These are phyloP conservation scores for Machaerirhynchus nigripectus DNA, from an alignment of 2,113 vertebrate species.

Conservation along the genomic window DNA sequence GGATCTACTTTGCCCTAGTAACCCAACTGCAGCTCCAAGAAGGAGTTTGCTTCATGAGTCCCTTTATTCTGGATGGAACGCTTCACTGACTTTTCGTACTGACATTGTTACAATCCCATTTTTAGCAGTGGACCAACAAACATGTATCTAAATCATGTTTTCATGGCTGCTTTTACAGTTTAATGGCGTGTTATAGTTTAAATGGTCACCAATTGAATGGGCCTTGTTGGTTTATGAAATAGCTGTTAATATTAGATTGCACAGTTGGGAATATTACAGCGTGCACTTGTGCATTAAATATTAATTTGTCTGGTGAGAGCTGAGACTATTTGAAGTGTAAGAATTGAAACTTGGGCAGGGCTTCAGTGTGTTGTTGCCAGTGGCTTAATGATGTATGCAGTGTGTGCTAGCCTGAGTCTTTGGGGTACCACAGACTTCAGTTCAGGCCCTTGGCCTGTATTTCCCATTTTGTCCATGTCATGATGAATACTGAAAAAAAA, in stretches of 20 bases:
- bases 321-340: conserved; percentile 61
- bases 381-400: conserved; percentile 4
- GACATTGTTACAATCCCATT: not conserved
- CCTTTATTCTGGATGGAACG: not conserved
- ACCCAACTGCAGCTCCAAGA: not conserved
- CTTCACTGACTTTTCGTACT: not conserved
- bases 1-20: not conserved
- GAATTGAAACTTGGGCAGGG: conserved; percentile 59
- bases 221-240: conserved; percentile 70
- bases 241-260: conserved; percentile 59
- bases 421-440: not conserved
- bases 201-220: conserved; percentile 62
- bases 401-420: not conserved
- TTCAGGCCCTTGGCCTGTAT: not conserved
- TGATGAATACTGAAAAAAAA: not conserved
- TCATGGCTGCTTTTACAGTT: conserved; percentile 35
- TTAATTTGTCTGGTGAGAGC: conserved; percentile 65
- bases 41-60: not conserved
- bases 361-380: conserved; percentile 7
- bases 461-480: conserved; percentile 1
- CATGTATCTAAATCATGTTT: conserved; percentile 22
- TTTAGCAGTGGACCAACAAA: not conserved
- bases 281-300: conserved; percentile 58
- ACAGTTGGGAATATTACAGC: conserved; percentile 52
- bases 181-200: conserved; percentile 44